A percentile compares a stretch with the other conserved stretches of the same genome.
Evolutionary conservation across 2,888 invertebrate species (phyloP).

Genomic region (Thecocarcelia acutangulata): DNA sequence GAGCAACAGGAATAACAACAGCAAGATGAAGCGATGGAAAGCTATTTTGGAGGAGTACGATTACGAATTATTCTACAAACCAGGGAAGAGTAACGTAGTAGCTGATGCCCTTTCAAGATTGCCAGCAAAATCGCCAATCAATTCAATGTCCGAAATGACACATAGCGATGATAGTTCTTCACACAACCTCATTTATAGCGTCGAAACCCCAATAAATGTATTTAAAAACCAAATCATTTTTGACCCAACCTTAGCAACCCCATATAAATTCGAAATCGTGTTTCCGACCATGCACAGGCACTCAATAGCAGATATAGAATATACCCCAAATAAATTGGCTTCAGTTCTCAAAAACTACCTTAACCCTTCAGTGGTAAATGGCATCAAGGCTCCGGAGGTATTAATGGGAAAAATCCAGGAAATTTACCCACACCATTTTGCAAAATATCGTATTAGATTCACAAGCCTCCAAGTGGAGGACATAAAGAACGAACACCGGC

Average conservation of each 20-base stretch:
- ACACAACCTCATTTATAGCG: conserved; percentile 14
- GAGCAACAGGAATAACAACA: conserved; percentile 5
- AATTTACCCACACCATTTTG: neutral
- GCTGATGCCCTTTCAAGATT: conserved; percentile 73
- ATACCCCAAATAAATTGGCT: neutral
- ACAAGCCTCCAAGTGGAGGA: neutral
- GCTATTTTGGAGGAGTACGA: conserved; percentile 13
- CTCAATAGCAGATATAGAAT: neutral
- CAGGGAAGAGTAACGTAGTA: neutral
- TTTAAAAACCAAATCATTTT: conserved; percentile 38
- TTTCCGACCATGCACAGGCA: neutral
- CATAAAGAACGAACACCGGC: neutral
- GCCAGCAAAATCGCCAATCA: neutral
- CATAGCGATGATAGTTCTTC: conserved; percentile 44
- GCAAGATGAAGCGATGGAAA: conserved; percentile 32
- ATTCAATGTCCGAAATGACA: neutral
- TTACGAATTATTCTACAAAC: neutral
- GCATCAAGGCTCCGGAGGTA: neutral
- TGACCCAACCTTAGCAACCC: no score
- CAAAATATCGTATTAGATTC: neutral
- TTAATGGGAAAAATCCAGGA: neutral
- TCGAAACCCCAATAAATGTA: conserved; percentile 36
- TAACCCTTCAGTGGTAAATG: neutral
- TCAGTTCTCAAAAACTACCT: neutral
- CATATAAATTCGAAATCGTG: no score